Evolutionary conservation across 2,797 vertebrate genomes (phyloP).

Genomic region (Pipistrellus pipistrellus): DNA sequence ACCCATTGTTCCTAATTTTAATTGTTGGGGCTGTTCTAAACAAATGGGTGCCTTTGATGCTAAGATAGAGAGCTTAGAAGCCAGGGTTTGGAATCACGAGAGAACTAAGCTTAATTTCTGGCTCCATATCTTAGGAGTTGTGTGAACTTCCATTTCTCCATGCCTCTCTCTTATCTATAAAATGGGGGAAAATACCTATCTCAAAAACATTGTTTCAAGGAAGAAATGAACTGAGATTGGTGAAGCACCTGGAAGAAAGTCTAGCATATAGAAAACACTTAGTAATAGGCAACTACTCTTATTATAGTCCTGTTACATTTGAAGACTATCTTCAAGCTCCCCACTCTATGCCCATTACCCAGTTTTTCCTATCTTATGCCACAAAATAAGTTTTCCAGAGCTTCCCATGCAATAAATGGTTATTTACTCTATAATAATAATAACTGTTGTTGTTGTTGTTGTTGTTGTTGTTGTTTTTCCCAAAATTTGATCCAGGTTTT

Average conservation of each 20-base stretch:
- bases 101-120: not conserved
- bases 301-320: not conserved
- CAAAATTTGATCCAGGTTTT: not conserved
- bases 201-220: not conserved
- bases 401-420: not conserved
- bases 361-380: not conserved
- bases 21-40: not conserved
- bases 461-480: too few species aligned
- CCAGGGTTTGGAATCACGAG: not conserved
- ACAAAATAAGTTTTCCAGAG: not conserved
- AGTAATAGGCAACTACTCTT: not conserved
- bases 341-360: too few species aligned
- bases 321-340: not conserved
- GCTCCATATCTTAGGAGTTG: not conserved
- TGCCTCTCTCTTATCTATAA: not conserved
- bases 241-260: not conserved
- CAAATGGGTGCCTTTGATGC: slow-evolving; percentile 2
- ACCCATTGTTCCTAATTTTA: slow-evolving; percentile 37
- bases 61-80: not conserved
- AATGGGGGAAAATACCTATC: not conserved
- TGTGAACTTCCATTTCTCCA: not conserved
- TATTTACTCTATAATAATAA: not conserved
- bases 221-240: not conserved
- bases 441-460: too few species aligned
- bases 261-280: not conserved